phyloP scores from a whole-genome alignment of 2,797 vertebrate genomes.

The Acanthopagrus latus region DNA sequence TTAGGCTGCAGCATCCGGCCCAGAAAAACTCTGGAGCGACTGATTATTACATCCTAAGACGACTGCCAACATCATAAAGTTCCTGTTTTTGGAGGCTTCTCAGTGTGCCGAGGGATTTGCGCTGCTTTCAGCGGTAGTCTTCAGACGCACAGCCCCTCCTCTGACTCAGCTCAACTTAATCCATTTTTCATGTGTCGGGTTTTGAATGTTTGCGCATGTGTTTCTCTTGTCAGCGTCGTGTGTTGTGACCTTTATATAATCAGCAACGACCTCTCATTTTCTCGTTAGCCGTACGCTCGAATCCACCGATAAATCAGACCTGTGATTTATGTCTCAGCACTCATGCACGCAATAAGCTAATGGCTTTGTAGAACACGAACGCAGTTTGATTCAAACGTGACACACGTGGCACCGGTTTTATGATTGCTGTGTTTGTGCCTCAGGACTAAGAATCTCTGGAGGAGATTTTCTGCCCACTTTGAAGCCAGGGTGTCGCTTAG shows the following conservation, averaged over 20 bases:
- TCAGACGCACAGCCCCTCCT: neutral
- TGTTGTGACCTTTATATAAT: neutral
- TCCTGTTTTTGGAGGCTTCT: too few relatives aligned
- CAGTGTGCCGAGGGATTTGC: neutral
- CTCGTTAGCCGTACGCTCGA: neutral
- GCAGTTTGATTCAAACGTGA: slow-evolving; percentile 16
- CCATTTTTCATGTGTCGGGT: neutral
- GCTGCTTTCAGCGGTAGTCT: neutral
- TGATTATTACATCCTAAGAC: too few relatives aligned
- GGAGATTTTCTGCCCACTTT: slow-evolving; percentile 22
- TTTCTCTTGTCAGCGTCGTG: neutral
- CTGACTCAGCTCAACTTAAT: neutral
- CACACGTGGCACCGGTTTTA: slow-evolving; percentile 9
- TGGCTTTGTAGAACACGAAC: slow-evolving; percentile 27
- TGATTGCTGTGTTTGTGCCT: slow-evolving; percentile 37
- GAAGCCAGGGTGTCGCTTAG: slow-evolving; percentile 11
- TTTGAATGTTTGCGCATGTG: neutral
- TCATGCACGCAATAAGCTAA: slow-evolving; percentile 33
- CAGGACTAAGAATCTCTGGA: slow-evolving; percentile 9
- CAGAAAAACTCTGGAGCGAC: too few relatives aligned
- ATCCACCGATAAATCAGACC: slow-evolving; percentile 6
- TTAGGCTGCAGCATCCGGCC: too few relatives aligned
- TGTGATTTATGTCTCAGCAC: slow-evolving; percentile 22
- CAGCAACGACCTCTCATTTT: slow-evolving; percentile 23
- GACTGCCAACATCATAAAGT: too few relatives aligned